Conservation (phyloP, 2,888 invertebrate genomes). For the Tetragonula carbonaria region DNA sequence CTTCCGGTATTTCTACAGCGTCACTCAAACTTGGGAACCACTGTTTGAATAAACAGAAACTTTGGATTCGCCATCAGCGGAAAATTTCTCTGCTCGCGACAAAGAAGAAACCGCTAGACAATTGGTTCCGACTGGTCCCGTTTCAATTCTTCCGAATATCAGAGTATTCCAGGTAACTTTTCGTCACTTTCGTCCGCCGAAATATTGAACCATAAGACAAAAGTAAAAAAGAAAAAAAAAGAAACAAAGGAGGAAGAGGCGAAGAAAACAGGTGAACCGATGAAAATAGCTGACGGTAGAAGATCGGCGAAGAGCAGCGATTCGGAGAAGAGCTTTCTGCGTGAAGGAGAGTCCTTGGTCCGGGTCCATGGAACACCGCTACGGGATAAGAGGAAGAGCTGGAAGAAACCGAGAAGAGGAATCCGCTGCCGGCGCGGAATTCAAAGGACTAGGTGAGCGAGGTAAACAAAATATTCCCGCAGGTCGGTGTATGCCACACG, state of each 20-base stretch:
- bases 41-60: constrained; percentile 31
- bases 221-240: constrained; percentile 9
- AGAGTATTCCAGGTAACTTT: neutral
- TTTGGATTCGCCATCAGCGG: neutral
- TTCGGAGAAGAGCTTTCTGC: constrained; percentile 19
- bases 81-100: neutral
- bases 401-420: constrained; percentile 41
- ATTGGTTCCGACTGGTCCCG: neutral
- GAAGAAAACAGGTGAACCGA: constrained; percentile 27
- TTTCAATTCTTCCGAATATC: neutral
- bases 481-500: constrained; percentile 60
- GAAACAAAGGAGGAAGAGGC: neutral
- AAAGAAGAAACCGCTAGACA: neutral
- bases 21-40: constrained; percentile 23
- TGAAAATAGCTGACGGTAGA: constrained; percentile 33
- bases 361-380: constrained; percentile 38
- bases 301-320: neutral
- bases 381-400: constrained; percentile 38
- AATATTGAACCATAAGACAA: neutral
- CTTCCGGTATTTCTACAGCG: too few relatives aligned
- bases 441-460: constrained; percentile 81
- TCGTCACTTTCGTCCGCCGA: too few relatives aligned
- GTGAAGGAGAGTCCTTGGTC: constrained; percentile 42
- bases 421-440: constrained; percentile 74
- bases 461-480: constrained; percentile 83